Evolutionary conservation across 1,140 invertebrate genomes (phyloP).

Genomic region (Hycleus cichorii): DNA sequence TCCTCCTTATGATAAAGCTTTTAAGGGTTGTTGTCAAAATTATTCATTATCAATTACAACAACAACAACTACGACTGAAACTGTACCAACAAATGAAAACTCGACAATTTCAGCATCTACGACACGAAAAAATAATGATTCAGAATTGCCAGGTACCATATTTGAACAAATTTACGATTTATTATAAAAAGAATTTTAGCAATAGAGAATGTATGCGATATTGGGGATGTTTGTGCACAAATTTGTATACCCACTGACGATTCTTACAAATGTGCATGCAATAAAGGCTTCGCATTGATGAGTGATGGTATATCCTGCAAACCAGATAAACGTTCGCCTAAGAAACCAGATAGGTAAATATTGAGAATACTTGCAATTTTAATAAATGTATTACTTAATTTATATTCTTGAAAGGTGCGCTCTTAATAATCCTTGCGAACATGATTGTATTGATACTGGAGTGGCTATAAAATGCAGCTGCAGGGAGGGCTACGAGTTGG

Average conservation of each 20-base stretch:
- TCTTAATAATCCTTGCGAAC: constrained; percentile 57
- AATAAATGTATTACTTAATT: background rate
- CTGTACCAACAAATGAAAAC: constrained; percentile 12
- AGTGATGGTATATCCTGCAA: constrained; percentile 52
- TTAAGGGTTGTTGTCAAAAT: constrained; percentile 32
- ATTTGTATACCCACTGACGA: constrained; percentile 59
- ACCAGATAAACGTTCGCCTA: constrained; percentile 31
- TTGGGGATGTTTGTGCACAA: constrained; percentile 64
- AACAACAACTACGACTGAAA: constrained; percentile 16
- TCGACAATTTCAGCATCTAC: constrained; percentile 12
- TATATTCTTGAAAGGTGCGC: constrained; percentile 43
- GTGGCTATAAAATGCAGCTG: constrained; percentile 56
- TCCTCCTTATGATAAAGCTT: constrained; percentile 25
- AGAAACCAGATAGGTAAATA: constrained; percentile 25
- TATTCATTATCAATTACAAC: constrained; percentile 13
- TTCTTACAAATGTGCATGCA: constrained; percentile 68
- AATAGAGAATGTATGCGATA: constrained; percentile 55
- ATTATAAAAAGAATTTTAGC: constrained; percentile 26
- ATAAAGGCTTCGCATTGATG: constrained; percentile 54
- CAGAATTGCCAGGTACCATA: constrained; percentile 1
- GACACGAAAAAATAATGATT: background rate
- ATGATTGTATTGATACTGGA: constrained; percentile 57
- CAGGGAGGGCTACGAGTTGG: constrained; percentile 59
- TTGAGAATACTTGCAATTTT: background rate
- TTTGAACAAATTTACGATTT: background rate